These are phyloP conservation scores for Cyclopterus lumpus DNA, from an alignment of 2,797 vertebrate species.

Conservation along the genomic window DNA sequence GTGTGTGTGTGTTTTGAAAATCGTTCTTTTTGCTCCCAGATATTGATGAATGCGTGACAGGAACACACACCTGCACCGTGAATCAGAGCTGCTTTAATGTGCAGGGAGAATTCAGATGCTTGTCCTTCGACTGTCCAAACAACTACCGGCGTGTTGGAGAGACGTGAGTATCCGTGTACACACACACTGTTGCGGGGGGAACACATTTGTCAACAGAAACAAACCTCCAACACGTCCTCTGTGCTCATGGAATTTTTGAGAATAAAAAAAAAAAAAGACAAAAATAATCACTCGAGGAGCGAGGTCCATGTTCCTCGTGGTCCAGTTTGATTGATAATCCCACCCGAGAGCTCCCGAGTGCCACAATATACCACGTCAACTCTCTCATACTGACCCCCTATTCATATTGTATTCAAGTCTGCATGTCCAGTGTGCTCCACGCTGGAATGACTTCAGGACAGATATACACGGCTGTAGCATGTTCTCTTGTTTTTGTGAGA, in stretches of 20 bases:
- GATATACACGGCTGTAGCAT: conserved; percentile 65
- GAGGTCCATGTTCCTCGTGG: neutral
- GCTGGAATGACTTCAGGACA: conserved; percentile 50
- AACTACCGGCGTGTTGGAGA: conserved; percentile 92
- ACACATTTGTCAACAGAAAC: neutral
- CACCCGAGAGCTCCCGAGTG: neutral
- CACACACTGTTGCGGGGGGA: neutral
- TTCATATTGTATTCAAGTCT: conserved; percentile 32
- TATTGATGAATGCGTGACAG: conserved; percentile 92
- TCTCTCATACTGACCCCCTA: conserved; percentile 7
- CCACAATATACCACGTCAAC: neutral
- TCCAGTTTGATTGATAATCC: neutral
- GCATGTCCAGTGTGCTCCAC: conserved; percentile 66
- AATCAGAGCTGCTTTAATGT: conserved; percentile 97
- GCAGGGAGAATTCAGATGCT: conserved; percentile 92
- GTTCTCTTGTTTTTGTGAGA: conserved; percentile 49
- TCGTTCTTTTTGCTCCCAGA: conserved; percentile 77
- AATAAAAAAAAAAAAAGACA: neutral
- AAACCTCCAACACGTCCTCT: neutral
- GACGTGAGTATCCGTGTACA: conserved; percentile 87
- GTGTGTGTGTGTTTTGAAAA: neutral
- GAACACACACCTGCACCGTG: conserved; percentile 89
- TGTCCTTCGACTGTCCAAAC: conserved; percentile 90
- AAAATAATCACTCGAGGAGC: conserved; percentile 12
- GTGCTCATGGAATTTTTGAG: neutral